phyloP scores from a whole-genome alignment of 1,140 invertebrate species.

The Lucilia sericata region DNA sequence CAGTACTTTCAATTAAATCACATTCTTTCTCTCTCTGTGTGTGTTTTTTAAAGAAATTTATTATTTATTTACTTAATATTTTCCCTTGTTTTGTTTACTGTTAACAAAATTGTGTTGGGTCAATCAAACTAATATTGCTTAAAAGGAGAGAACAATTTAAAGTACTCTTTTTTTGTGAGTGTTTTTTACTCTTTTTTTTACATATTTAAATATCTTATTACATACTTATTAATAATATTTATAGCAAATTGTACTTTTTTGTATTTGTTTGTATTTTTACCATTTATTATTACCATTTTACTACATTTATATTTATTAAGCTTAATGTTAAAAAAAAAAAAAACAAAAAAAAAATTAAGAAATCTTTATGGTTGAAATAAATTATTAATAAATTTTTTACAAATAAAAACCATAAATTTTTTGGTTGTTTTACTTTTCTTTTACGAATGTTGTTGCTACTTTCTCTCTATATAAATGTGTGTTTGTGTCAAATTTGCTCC shows the following conservation, averaged over 20 bases:
- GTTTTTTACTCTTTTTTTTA: slow-evolving; percentile 6
- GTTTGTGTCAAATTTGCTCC: slow-evolving; percentile 2
- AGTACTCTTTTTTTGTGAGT: not conserved
- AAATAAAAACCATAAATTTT: slow-evolving; percentile 7
- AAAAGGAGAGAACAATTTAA: not conserved
- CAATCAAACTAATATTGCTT: not conserved
- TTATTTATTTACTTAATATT: too few species aligned
- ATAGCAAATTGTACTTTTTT: not conserved
- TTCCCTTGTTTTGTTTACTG: too few species aligned
- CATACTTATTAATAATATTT: not conserved
- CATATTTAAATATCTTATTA: too few species aligned
- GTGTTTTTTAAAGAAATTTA: too few species aligned
- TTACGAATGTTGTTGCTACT: slow-evolving; percentile 23
- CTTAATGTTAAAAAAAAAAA: slow-evolving; percentile 4
- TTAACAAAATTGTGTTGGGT: too few species aligned
- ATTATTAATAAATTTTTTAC: slow-evolving; percentile 2
- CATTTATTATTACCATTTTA: slow-evolving; percentile 1
- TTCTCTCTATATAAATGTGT: slow-evolving; percentile 3
- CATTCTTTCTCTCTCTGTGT: too few species aligned
- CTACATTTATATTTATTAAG: not conserved
- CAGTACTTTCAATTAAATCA: too few species aligned
- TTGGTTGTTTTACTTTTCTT: slow-evolving; percentile 27
- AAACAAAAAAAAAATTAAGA: not conserved
- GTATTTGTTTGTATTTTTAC: slow-evolving; percentile 20
- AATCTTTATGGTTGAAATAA: slow-evolving; percentile 12